Base-by-base conservation (phyloP, 2,113 vertebrate genomes). In the Sapayoa aenigma region DNA sequence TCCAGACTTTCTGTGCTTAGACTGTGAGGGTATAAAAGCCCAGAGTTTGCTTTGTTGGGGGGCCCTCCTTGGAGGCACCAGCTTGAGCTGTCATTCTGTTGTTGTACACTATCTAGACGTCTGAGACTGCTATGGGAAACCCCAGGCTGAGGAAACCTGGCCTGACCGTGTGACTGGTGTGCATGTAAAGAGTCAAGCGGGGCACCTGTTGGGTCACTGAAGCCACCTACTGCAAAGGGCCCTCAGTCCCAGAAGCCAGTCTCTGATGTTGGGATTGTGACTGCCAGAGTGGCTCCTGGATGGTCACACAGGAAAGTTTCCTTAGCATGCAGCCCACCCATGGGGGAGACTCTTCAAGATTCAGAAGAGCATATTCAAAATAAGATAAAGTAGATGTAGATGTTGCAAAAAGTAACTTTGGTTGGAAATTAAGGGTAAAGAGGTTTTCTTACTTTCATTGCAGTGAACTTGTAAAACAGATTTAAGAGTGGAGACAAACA, bases 61-160 rank as follows among this genome's bases (percentile, higher is more conserved):
- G 8, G 19, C 31, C 23, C 14, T 44, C 31, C 44, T 67, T 47
- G 44, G 22, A 67, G 65, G 66, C 16, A 37, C 6, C 46, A 68
- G 12, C 46, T 37, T 18, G 7, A 69, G 25, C 67, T 69, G 9
- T 28, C 20, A 37, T 28, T 69, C n/a, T 37, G n/a, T 21, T 28
- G 18, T 28, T 50, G 67, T 18, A 50, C 25, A 8, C 37, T 50
- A 23, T 39, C 49, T 49, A 37, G 42, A 60, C 16, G 37, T 24
- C 21, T 76, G 44, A 49, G 44, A 49, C 21, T 27, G 52, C 23
- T 23, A 9, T 9, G 15, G n/a, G 14, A 60, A 31, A 18, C 20
- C 42, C 8, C 44, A n/a, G 8, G 5, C 31, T 0, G 2, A 37
- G 56, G n/a, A 31, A 37, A 60, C n/a, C 12, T 39, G n/a, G 2